Evolutionary conservation across 2,113 vertebrate genomes (phyloP), one percentile per base, ranked within the genome.

Genomic region (Bujurquina vittata): DNA sequence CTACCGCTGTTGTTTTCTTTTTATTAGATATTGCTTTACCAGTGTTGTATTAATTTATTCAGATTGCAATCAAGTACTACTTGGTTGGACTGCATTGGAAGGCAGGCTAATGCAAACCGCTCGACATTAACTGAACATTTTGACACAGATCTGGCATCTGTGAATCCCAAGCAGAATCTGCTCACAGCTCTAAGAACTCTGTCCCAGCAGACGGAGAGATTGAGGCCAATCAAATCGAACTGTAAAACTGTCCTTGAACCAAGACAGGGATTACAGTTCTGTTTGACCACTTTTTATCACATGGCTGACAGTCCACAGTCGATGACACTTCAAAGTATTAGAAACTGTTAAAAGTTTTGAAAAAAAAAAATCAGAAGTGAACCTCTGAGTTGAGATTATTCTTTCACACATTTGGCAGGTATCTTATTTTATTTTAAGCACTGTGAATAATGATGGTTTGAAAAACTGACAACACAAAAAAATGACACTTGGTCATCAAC

Each of bases 391-490:
- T 54, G 3, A 52, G 72, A 65, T 62, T 49, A 54, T 61, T 23
- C 20, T 31, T 10, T 80, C 23, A 33, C 8, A 33, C 6, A 61
- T 60, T 81, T 67, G 31, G 20, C 29, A 52, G 5, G 5, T 7
- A 17, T 46, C 40, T 49, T 69, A 69, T 69, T 69, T 60, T 52
- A 9, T 31, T 0, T 72, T 31, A 72, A 72, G n/a, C 15, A 1
- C 80, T 18, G 40, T 56, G 15, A 56, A 77, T 57, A 35, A 5
- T 33, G 17, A 73, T 26, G 17, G 29, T 54, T 73, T 84, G 35
- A 54, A 77, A 60, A 26, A 84, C 17, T 75, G 80, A 84, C 75
- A 58, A 60, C 75, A 76, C 10, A 37, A 57, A 67, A 84, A 79
- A 87, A 82, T 83, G 17, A 54, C 62, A 77, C 61, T 49, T 43